Conservation (phyloP, 2,113 vertebrate species). For the Passer montanus region DNA sequence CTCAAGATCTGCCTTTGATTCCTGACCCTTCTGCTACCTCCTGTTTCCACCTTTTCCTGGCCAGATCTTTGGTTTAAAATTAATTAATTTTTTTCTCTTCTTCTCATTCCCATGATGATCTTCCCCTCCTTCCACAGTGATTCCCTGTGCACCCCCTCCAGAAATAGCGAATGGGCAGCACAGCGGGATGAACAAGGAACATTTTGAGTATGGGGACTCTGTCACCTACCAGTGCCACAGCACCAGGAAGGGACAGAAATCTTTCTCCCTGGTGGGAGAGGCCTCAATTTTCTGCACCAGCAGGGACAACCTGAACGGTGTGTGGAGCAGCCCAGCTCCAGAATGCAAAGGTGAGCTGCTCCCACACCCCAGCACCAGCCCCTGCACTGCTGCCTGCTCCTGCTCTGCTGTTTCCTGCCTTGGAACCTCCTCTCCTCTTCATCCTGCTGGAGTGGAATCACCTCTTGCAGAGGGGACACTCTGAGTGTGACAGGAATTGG, state of each 20-base stretch:
- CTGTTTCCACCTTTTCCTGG: neutral
- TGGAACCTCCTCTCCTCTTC: neutral
- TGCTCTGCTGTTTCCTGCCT: neutral
- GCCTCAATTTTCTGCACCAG: conserved; percentile 44
- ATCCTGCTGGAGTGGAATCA: neutral
- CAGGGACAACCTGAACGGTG: neutral
- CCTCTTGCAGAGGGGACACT: neutral
- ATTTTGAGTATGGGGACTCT: neutral
- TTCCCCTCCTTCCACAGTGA: neutral
- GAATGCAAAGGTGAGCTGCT: conserved; percentile 46
- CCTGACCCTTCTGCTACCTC: neutral
- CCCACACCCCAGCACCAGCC: accelerated
- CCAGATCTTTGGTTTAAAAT: neutral
- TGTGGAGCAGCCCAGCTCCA: conserved; percentile 30
- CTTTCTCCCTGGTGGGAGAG: conserved; percentile 35
- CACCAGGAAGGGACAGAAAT: accelerated
- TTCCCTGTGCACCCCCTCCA: conserved; percentile 11
- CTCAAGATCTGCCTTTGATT: neutral
- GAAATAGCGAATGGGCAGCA: neutral
- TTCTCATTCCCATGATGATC: neutral
- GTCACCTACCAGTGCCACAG: neutral
- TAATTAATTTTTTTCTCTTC: neutral
- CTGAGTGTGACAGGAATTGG: neutral
- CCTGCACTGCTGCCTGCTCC: neutral
- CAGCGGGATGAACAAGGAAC: neutral